These are phyloP conservation scores for Eupithecia dodoneata DNA, from an alignment of 2,888 invertebrate species.

Conservation along the genomic window DNA sequence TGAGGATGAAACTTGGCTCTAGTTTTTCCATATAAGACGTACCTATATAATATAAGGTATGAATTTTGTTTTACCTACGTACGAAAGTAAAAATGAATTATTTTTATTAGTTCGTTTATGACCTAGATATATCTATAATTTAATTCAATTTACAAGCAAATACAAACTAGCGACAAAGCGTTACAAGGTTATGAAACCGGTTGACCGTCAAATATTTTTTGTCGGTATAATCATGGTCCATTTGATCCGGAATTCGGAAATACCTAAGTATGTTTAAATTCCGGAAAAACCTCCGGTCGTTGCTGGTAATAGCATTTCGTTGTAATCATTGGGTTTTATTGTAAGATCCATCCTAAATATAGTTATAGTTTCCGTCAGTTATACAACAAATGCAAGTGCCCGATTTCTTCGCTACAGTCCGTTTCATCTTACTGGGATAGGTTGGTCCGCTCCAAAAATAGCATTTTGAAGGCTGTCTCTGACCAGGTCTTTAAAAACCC, in stretches of 20 bases:
- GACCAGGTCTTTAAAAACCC: no score
- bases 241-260: slow-evolving; percentile 26
- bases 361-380: neutral
- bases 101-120: neutral
- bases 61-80: neutral
- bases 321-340: neutral
- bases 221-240: slow-evolving; percentile 8
- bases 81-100: neutral
- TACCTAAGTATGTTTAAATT: neutral
- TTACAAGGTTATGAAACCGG: slow-evolving; percentile 20
- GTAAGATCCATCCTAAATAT: neutral
- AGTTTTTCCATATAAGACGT: no score
- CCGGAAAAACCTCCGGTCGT: slow-evolving; percentile 18
- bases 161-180: slow-evolving; percentile 12
- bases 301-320: neutral
- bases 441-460: no score
- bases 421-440: no score
- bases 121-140: neutral
- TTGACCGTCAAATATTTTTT: slow-evolving; percentile 24
- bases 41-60: no score
- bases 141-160: neutral
- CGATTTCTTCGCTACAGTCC: no score
- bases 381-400: no score
- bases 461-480: no score
- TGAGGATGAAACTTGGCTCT: no score